Conservation (phyloP, 2,888 invertebrate species). For the Amiota communis region DNA sequence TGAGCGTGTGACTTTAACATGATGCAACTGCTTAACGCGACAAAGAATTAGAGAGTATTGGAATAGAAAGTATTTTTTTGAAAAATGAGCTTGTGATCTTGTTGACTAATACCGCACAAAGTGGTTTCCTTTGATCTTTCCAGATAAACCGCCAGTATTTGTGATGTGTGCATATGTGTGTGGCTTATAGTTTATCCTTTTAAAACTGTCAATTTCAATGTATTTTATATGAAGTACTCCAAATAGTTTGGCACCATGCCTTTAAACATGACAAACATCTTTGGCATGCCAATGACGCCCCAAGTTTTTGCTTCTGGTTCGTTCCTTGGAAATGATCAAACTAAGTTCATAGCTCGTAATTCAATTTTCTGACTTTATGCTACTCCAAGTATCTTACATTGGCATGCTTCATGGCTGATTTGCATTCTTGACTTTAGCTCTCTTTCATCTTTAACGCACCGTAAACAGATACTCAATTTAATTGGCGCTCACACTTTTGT, state of each 20-base stretch:
- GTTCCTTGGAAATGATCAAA: not conserved
- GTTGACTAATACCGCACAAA: slow-evolving; percentile 57
- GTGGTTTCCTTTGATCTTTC: slow-evolving; percentile 45
- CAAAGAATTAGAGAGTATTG: not conserved
- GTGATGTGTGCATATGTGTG: slow-evolving; percentile 30
- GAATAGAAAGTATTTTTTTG: slow-evolving; percentile 43
- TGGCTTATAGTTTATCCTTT: slow-evolving; percentile 25
- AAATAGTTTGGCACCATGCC: slow-evolving; percentile 63
- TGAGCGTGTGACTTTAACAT: slow-evolving; percentile 20
- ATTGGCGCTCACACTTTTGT: slow-evolving; percentile 58
- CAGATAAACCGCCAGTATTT: not conserved
- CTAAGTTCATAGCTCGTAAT: slow-evolving; percentile 1
- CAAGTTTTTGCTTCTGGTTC: not conserved
- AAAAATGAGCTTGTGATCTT: slow-evolving; percentile 64
- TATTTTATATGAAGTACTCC: slow-evolving; percentile 66
- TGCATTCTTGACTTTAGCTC: slow-evolving; percentile 40
- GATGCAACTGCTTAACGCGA: not conserved
- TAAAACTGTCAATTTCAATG: not conserved
- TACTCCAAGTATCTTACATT: slow-evolving; percentile 55
- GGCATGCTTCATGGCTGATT: slow-evolving; percentile 66
- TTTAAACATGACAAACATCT: slow-evolving; percentile 21
- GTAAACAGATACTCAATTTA: slow-evolving; percentile 67
- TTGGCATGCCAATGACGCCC: not conserved
- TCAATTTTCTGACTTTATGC: slow-evolving; percentile 13
- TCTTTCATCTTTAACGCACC: slow-evolving; percentile 44